phyloP scores from a whole-genome alignment of 2,113 vertebrate genomes.

The Pongo pygmaeus region DNA sequence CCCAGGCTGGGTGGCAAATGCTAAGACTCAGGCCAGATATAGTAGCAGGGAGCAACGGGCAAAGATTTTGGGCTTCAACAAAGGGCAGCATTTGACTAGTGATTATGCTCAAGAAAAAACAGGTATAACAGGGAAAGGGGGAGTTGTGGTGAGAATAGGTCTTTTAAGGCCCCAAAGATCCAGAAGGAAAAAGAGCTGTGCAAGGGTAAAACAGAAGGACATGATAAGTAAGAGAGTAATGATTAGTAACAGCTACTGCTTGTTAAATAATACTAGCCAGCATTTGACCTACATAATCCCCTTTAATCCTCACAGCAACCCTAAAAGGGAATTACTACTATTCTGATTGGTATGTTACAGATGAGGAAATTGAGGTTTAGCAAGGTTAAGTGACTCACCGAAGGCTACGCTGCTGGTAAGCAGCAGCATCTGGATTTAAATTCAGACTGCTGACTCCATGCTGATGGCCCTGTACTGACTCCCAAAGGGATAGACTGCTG shows the following conservation, averaged over 20 bases:
- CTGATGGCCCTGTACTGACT: neutral
- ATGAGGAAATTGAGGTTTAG: slow-evolving; percentile 10
- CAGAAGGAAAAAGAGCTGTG: neutral
- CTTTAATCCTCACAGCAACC: slow-evolving; percentile 32
- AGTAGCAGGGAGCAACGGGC: neutral
- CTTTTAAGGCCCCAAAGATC: neutral
- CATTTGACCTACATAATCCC: neutral
- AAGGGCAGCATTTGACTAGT: neutral
- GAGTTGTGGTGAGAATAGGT: neutral
- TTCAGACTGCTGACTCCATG: neutral
- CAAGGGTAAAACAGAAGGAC: neutral
- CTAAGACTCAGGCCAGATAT: neutral
- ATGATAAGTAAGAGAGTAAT: neutral
- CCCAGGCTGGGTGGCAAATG: neutral
- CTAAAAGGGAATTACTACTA: neutral
- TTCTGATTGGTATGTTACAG: neutral
- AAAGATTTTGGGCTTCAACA: neutral
- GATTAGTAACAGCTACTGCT: neutral
- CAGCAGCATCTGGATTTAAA: neutral
- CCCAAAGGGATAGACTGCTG: neutral
- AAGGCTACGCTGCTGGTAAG: neutral
- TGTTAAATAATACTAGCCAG: neutral
- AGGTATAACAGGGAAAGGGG: neutral
- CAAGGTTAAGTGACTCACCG: neutral
- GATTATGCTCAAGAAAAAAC: neutral